phyloP scores from a whole-genome alignment of 2,888 invertebrate genomes.

The Drosophila fungiperda region DNA sequence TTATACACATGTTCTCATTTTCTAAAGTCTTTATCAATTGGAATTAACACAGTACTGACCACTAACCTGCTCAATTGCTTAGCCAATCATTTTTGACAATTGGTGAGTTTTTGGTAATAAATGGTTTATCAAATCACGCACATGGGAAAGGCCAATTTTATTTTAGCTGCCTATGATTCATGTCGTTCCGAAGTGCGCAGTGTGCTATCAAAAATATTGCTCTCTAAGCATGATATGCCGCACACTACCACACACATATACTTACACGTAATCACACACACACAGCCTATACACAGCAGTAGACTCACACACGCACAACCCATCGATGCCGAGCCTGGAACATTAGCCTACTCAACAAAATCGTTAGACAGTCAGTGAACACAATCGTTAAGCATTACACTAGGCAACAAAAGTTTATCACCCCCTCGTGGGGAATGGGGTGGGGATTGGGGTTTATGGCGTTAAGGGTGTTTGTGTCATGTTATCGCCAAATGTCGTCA shows the following conservation, averaged over 20 bases:
- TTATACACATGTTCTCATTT: neutral
- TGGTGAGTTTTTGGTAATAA: constrained; percentile 1
- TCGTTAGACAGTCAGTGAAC: constrained; percentile 77
- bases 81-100: constrained; percentile 9
- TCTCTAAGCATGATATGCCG: constrained; percentile 61
- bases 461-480: neutral
- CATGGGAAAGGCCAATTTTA: constrained; percentile 22
- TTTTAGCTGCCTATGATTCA: constrained; percentile 45
- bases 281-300: neutral
- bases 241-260: constrained; percentile 3
- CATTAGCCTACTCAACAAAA: constrained; percentile 78
- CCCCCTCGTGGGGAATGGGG: constrained; percentile 24
- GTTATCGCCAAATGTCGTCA: constrained; percentile 69
- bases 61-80: neutral
- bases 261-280: neutral
- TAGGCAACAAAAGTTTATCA: constrained; percentile 79
- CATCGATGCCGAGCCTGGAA: constrained; percentile 28
- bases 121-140: constrained; percentile 55
- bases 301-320: constrained; percentile 12
- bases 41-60: neutral
- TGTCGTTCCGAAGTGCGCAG: constrained; percentile 47
- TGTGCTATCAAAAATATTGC: constrained; percentile 65
- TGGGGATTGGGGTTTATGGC: neutral
- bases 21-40: neutral
- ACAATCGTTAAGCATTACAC: constrained; percentile 76